Conservation (phyloP, 2,113 vertebrate genomes). For the Apteryx owenii region DNA sequence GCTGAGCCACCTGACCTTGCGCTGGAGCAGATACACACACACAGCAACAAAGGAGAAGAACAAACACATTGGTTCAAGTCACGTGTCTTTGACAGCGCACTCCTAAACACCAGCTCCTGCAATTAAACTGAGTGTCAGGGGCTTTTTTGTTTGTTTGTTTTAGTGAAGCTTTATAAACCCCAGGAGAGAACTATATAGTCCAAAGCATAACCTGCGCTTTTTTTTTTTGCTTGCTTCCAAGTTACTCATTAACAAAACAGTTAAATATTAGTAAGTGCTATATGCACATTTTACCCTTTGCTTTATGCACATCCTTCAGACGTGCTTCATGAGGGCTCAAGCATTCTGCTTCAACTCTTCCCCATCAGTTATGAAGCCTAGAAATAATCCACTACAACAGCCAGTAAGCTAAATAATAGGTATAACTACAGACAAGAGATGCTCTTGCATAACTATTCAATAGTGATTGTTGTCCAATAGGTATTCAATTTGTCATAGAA, state of each 20-base stretch:
- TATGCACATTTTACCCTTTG: not conserved
- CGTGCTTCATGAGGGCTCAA: not conserved
- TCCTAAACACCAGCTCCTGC: not conserved
- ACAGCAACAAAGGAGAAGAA: not conserved
- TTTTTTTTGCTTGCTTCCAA: not conserved
- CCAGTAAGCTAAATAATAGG: not conserved
- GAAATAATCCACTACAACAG: slow-evolving; percentile 19
- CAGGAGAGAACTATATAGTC: not conserved
- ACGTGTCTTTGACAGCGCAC: not conserved
- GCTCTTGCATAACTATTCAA: not conserved
- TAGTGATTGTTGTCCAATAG: not conserved
- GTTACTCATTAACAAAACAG: not conserved
- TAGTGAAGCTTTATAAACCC: not conserved
- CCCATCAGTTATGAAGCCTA: slow-evolving; percentile 28
- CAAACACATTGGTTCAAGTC: not conserved
- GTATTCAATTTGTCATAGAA: not conserved
- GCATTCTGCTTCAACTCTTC: slow-evolving; percentile 41
- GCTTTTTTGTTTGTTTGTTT: not conserved
- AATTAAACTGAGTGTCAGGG: not conserved
- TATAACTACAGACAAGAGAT: not conserved
- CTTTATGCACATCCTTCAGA: not conserved
- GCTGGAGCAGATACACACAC: not conserved
- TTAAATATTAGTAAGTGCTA: not conserved
- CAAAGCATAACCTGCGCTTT: not conserved
- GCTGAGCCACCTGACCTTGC: not conserved